These are phyloP conservation scores for Microcebus griseorufus DNA, from an alignment of 2,113 vertebrate species.

Conservation along the genomic window DNA sequence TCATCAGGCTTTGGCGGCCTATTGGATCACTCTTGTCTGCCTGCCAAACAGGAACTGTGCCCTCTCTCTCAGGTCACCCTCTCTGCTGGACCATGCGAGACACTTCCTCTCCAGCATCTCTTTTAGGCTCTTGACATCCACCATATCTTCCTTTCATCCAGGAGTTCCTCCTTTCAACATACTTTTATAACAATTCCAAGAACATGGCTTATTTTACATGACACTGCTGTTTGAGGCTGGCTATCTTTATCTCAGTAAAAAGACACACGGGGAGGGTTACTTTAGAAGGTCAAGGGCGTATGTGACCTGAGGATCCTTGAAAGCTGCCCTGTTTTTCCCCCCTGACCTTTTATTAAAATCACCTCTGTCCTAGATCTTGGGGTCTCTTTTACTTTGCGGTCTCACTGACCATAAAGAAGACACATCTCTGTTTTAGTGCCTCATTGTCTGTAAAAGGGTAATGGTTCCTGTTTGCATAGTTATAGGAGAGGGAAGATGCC, in stretches of 20 bases:
- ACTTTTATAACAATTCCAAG: not conserved
- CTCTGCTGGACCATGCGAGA: not conserved
- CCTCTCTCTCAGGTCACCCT: not conserved
- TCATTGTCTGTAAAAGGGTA: not conserved
- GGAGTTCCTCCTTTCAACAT: not conserved
- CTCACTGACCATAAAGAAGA: not conserved
- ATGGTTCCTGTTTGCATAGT: not conserved
- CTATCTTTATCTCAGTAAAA: slow-evolving; percentile 26
- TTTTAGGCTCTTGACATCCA: slow-evolving; percentile 35
- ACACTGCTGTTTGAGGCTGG: not conserved
- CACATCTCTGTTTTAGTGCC: not conserved
- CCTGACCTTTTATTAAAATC: slow-evolving; percentile 23
- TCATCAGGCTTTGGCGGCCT: not conserved
- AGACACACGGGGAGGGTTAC: not conserved
- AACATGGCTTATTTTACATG: not conserved
- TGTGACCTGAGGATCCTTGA: not conserved
- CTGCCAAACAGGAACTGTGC: not conserved
- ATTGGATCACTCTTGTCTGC: not conserved
- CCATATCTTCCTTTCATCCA: not conserved
- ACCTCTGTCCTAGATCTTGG: not conserved
- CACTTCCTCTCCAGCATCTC: not conserved
- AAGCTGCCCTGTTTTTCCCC: not conserved
- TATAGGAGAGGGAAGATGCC: not conserved
- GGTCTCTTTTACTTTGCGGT: not conserved
- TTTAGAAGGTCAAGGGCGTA: not conserved